Evolutionary conservation across 2,888 invertebrate species (phyloP), one percentile per base, ranked within the genome.

Genomic region (Drosophila nr. fundita): DNA sequence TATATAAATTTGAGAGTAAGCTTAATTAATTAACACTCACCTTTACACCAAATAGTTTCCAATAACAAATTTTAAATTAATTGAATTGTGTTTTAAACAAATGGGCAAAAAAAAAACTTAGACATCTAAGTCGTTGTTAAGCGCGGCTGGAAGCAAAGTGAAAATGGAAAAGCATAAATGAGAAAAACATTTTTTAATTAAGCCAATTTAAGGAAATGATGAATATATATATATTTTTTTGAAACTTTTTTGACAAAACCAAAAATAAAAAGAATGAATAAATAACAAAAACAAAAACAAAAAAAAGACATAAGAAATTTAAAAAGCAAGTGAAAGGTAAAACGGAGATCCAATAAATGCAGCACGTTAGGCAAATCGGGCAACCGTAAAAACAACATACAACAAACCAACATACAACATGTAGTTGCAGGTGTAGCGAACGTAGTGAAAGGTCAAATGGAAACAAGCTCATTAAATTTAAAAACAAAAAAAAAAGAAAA

Each of bases 221-320:
- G 78, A 88, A 89, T 83, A 79, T 67, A 83, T 81, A 91, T 90
- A 90, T 91, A 90, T 91, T 90, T 91, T 92, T 92, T 91, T 88
- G 91, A 91, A 91, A 91, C 87, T 89, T 92, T 91, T 92, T 92
- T 84, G 90, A 88, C 64, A 48, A 80, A 82, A 76, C 68, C 59
- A 73, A 73, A 74, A 57, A 75, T 54, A 60, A 54, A 75, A 78
- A 82, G 64, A 78, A 80, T 55, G 73, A 66, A 78, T 76, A 82
- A 72, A 60, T 65, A 80, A 73, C 76, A 66, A 76, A 77, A 64
- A 78, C 78, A 82, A 72, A 80, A 74, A 69, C 64, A 76, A 71
- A 73, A 77, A 68, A 54, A 68, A 67, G 64, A 29, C 48, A 63
- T 36, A 62, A 70, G 30, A 71, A 65, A 40, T 38, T 54, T 30